Conservation (phyloP, 1,140 invertebrate species). For the Ceratina calcarata region DNA sequence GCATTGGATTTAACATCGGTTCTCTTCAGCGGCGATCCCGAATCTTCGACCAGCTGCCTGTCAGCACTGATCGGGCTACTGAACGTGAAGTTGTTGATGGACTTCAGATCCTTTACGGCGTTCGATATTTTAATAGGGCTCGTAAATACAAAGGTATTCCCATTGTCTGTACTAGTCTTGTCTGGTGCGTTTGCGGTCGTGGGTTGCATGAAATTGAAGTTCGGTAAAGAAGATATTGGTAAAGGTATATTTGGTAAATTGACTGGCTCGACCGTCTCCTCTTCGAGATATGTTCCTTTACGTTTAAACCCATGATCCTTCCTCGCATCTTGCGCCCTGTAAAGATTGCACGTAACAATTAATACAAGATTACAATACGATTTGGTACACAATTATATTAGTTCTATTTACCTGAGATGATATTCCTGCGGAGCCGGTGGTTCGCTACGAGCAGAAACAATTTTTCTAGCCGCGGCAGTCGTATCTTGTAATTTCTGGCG, state of each 20-base stretch:
- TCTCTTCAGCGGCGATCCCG: constrained; percentile 6
- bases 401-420: constrained; percentile 68
- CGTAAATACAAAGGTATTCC: constrained; percentile 74
- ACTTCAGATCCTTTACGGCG: constrained; percentile 66
- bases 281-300: constrained; percentile 70
- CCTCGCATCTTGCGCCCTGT: constrained; percentile 63
- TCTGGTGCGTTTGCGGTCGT: constrained; percentile 46
- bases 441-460: constrained; percentile 78
- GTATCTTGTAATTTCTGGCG: constrained; percentile 82
- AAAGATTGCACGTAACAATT: constrained; percentile 18
- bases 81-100: constrained; percentile 81
- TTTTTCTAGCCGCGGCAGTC: constrained; percentile 83
- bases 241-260: constrained; percentile 83
- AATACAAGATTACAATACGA: background rate
- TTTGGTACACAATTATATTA: background rate
- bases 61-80: constrained; percentile 78
- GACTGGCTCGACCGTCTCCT: constrained; percentile 78
- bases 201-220: constrained; percentile 81
- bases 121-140: constrained; percentile 74
- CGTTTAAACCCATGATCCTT: constrained; percentile 61
- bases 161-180: constrained; percentile 40
- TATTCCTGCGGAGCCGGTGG: constrained; percentile 70
- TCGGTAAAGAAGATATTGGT: constrained; percentile 84
- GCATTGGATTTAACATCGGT: constrained; percentile 39
- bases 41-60: constrained; percentile 34